Evolutionary conservation across 2,113 vertebrate genomes (phyloP).

Genomic region (Tretioscincus oriximinensis): DNA sequence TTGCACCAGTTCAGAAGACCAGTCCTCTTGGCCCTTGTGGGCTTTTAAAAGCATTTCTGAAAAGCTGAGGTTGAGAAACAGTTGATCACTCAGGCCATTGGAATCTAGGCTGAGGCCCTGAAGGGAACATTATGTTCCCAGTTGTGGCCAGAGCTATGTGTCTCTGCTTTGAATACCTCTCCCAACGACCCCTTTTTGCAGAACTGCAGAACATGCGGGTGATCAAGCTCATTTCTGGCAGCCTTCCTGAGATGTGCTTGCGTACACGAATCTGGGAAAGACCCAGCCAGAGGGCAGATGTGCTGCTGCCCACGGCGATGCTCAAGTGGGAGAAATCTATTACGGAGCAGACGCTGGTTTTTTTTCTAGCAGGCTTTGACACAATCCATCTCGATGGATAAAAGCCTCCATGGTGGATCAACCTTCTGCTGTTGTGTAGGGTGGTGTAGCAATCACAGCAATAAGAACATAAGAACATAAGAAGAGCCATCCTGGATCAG

Average conservation of each 20-base stretch:
- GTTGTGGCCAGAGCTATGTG: rapidly evolving
- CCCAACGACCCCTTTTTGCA: background rate
- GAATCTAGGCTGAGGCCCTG: background rate
- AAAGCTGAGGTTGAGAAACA: background rate
- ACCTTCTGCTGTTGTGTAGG: background rate
- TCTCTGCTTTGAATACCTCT: slow-evolving; percentile 1
- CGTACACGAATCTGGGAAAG: background rate
- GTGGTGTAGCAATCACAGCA: too few relatives aligned
- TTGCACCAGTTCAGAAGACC: too few relatives aligned
- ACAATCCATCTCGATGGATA: background rate
- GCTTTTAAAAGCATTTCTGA: background rate
- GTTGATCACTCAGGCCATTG: background rate
- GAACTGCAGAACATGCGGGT: background rate
- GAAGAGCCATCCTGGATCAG: too few relatives aligned
- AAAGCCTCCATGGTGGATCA: background rate
- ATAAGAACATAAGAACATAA: too few relatives aligned
- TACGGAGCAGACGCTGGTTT: background rate
- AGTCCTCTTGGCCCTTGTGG: background rate
- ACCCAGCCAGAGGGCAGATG: slow-evolving; percentile 23
- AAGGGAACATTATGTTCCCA: background rate
- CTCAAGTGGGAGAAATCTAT: slow-evolving; percentile 27
- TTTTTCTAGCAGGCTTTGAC: background rate
- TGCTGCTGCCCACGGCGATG: background rate
- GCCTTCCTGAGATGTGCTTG: rapidly evolving
- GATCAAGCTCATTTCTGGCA: background rate